These are phyloP conservation scores for Diorhabda carinulata DNA, from an alignment of 1,140 invertebrate genomes.

Conservation along the genomic window DNA sequence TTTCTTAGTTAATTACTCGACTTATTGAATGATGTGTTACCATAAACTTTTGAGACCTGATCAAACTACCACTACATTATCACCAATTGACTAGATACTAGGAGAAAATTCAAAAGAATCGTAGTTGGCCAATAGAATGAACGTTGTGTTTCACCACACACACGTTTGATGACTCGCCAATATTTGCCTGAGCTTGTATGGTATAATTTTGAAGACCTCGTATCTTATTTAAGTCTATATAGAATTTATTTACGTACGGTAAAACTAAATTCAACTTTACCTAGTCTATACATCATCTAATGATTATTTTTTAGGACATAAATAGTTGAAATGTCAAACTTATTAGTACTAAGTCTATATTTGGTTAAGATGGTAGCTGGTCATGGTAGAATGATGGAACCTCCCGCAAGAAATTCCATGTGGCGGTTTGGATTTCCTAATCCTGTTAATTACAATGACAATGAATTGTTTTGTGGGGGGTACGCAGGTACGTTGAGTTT, in stretches of 20 bases:
- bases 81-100: too few species aligned
- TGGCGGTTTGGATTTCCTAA: slow-evolving; percentile 91
- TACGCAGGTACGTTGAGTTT: slow-evolving; percentile 63
- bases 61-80: too few species aligned
- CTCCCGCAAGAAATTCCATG: slow-evolving; percentile 86
- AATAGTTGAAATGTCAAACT: background rate
- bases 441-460: slow-evolving; percentile 92
- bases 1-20: too few species aligned
- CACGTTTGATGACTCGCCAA: too few species aligned
- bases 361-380: slow-evolving; percentile 51
- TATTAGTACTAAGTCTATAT: background rate
- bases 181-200: background rate
- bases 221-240: background rate
- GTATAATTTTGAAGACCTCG: background rate
- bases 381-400: slow-evolving; percentile 83
- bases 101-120: too few species aligned
- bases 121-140: too few species aligned
- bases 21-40: too few species aligned
- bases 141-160: too few species aligned
- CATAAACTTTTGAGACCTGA: too few species aligned
- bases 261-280: too few species aligned
- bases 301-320: background rate
- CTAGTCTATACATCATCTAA: background rate
- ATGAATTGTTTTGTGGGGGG: slow-evolving; percentile 78
- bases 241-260: too few species aligned